These are phyloP conservation scores for Lophotriccus pileatus DNA, from an alignment of 2,797 vertebrate genomes.

Conservation along the genomic window DNA sequence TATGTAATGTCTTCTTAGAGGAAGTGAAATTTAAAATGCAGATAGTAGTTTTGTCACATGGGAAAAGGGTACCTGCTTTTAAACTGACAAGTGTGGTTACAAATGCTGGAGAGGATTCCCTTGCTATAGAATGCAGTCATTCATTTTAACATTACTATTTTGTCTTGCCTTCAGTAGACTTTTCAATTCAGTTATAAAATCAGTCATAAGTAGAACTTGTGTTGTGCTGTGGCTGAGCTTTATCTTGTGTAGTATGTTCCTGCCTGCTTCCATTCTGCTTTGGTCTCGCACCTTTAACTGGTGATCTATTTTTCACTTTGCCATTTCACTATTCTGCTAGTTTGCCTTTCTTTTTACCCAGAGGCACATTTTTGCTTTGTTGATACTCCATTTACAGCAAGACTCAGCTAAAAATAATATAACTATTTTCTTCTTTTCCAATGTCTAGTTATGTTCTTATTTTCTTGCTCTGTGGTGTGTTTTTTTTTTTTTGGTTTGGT, in stretches of 20 bases:
- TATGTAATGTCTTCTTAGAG: background rate
- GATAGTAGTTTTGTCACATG: background rate
- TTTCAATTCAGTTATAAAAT: background rate
- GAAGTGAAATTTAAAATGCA: background rate
- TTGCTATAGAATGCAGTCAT: background rate
- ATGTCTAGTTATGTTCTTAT: background rate
- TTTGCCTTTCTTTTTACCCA: background rate
- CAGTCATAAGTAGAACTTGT: background rate
- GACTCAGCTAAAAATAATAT: background rate
- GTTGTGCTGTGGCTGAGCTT: background rate
- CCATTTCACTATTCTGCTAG: background rate
- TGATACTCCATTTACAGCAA: background rate
- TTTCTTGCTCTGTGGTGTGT: background rate
- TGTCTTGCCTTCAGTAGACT: background rate
- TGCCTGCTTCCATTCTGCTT: background rate
- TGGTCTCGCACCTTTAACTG: background rate
- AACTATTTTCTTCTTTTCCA: background rate
- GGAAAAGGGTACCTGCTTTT: background rate
- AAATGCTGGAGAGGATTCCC: background rate
- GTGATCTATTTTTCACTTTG: background rate
- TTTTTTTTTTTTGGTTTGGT: too few species aligned
- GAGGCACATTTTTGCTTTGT: background rate
- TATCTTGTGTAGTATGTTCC: background rate
- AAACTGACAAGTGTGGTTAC: background rate
- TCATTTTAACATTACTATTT: background rate